These are phyloP conservation scores for Brachionus sp. DNA, from an alignment of 1,140 invertebrate species.

Conservation along the genomic window DNA sequence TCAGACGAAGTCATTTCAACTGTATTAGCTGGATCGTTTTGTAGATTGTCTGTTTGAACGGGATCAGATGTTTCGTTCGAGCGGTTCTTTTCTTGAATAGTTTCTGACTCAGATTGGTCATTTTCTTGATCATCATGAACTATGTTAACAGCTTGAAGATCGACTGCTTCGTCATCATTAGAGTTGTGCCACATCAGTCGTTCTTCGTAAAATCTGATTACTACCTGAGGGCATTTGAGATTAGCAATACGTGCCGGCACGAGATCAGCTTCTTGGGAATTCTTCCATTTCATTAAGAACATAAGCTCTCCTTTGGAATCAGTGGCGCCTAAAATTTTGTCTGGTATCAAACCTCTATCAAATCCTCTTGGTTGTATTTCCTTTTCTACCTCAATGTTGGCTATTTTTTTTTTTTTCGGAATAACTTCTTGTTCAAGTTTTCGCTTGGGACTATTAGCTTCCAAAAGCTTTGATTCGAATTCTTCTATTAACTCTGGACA, in stretches of 20 bases:
- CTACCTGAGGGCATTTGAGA: constrained; percentile 84
- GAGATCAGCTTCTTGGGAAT: constrained; percentile 87
- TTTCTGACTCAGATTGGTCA: neutral
- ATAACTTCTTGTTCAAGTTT: constrained; percentile 48
- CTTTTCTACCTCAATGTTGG: constrained; percentile 4
- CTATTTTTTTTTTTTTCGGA: constrained; percentile 41
- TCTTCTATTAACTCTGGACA: constrained; percentile 84
- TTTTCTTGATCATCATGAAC: neutral
- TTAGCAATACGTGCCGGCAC: constrained; percentile 87
- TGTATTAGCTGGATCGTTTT: neutral
- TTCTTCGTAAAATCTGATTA: constrained; percentile 93
- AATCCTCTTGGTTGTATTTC: constrained; percentile 66
- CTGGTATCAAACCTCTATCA: constrained; percentile 81
- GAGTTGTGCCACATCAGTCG: constrained; percentile 79
- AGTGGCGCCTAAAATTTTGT: constrained; percentile 89
- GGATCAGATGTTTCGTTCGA: neutral
- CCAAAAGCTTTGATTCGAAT: constrained; percentile 68
- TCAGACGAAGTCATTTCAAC: neutral
- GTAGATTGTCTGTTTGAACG: neutral
- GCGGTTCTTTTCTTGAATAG: neutral
- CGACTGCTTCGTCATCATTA: neutral
- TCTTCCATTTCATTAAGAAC: constrained; percentile 97
- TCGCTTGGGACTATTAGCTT: constrained; percentile 55
- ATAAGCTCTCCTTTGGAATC: constrained; percentile 86
- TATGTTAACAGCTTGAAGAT: neutral